Conservation (phyloP, 2,888 invertebrate genomes). For the Philereme transversata region DNA sequence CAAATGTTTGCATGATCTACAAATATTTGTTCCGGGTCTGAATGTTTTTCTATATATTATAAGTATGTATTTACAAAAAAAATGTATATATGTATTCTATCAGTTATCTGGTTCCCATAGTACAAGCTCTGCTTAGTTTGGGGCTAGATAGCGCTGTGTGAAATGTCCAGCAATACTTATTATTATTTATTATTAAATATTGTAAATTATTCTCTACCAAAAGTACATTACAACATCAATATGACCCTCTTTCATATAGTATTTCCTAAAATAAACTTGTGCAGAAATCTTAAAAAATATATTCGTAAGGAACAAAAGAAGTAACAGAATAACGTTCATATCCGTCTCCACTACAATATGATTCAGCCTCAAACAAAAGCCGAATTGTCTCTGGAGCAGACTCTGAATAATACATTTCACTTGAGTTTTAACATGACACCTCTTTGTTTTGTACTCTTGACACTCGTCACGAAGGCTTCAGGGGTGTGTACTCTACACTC, state of each 20-base stretch:
- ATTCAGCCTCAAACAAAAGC: conserved; percentile 57
- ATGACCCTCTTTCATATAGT: too few relatives aligned
- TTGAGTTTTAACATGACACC: conserved; percentile 70
- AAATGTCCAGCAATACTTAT: too few relatives aligned
- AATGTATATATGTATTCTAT: too few relatives aligned
- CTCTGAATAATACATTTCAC: conserved; percentile 71
- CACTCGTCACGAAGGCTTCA: conserved; percentile 46
- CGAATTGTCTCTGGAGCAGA: conserved; percentile 56
- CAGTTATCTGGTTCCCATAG: too few relatives aligned
- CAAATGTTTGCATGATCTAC: too few relatives aligned
- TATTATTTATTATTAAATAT: too few relatives aligned
- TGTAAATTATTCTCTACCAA: neutral
- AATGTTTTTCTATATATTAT: too few relatives aligned
- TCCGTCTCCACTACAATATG: conserved; percentile 45
- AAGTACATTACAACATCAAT: neutral
- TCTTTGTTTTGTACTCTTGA: conserved; percentile 59
- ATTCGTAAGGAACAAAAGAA: conserved; percentile 27
- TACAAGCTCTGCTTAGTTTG: too few relatives aligned
- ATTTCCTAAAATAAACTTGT: neutral
- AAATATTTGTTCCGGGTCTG: too few relatives aligned
- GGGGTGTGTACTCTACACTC: conserved; percentile 22
- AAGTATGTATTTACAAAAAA: too few relatives aligned
- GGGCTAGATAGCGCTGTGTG: too few relatives aligned
- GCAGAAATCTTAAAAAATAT: neutral
- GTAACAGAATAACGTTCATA: conserved; percentile 40